Conservation (phyloP, 2,113 vertebrate species). For the Carassius carassius region DNA sequence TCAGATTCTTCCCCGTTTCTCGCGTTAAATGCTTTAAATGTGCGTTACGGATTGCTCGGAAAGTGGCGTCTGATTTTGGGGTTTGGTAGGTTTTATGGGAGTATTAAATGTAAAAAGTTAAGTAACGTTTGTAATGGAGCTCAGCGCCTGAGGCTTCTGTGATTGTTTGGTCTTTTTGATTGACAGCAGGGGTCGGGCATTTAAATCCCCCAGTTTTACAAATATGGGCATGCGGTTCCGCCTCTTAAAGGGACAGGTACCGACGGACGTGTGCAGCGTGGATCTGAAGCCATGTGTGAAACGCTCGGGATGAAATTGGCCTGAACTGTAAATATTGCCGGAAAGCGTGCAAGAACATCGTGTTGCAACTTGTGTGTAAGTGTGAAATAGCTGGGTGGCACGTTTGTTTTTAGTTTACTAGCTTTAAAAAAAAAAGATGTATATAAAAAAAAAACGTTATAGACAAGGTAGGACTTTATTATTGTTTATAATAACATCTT, state of each 20-base stretch:
- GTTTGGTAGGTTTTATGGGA: not conserved
- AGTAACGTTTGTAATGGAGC: not conserved
- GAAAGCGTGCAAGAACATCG: not conserved
- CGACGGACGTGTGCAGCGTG: not conserved
- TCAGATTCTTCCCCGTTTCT: not conserved
- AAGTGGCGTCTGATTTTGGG: not conserved
- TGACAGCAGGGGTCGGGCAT: conserved; percentile 78
- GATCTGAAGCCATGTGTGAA: not conserved
- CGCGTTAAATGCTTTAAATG: not conserved
- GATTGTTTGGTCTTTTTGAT: conserved; percentile 76
- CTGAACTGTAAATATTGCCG: not conserved
- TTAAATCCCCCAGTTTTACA: conserved; percentile 81
- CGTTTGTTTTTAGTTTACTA: not conserved
- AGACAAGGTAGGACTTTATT: not conserved
- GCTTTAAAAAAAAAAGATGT: not conserved
- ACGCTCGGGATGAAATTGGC: not conserved
- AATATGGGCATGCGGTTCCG: conserved; percentile 68
- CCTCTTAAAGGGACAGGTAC: conserved; percentile 57
- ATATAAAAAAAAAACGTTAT: too few species aligned
- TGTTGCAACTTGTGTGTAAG: not conserved
- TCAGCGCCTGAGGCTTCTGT: conserved; percentile 42
- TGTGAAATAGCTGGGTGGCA: not conserved
- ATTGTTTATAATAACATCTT: too few species aligned
- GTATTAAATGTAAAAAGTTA: not conserved
- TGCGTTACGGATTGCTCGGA: not conserved